These are phyloP conservation scores for Mohoua ochrocephala DNA, from an alignment of 2,113 vertebrate species.

Conservation along the genomic window DNA sequence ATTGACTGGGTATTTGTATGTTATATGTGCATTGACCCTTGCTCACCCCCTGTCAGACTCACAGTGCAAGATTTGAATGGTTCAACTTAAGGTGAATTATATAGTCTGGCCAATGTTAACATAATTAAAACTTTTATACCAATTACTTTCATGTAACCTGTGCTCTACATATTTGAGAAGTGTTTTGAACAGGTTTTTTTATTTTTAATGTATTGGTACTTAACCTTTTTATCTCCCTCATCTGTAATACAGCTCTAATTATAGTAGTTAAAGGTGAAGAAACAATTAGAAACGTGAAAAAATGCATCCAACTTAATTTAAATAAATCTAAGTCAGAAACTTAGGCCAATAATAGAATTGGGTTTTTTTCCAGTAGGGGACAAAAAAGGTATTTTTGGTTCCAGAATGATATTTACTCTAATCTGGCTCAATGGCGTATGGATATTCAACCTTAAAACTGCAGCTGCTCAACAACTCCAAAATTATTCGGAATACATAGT, in stretches of 20 bases:
- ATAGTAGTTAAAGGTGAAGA: background rate
- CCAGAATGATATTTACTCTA: background rate
- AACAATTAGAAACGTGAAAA: background rate
- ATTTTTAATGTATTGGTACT: background rate
- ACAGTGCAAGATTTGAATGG: background rate
- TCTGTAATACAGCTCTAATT: background rate
- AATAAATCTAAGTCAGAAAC: background rate
- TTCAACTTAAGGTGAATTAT: background rate
- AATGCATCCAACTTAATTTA: background rate
- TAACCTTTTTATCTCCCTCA: background rate
- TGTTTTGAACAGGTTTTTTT: background rate
- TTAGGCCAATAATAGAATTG: background rate
- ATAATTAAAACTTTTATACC: background rate
- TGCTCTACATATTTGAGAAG: background rate
- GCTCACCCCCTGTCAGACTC: background rate
- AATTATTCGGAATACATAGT: background rate
- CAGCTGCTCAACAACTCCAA: background rate
- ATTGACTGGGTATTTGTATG: background rate
- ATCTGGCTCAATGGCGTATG: background rate
- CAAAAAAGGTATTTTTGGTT: background rate
- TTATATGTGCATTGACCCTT: background rate
- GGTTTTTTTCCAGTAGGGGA: accelerated
- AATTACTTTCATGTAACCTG: background rate
- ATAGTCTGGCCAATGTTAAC: background rate
- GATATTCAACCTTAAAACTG: background rate